Percentiles rank a stretch among this genome's conserved stretches.
Conservation (phyloP, 2,888 invertebrate genomes). For the Phengaris arion region DNA sequence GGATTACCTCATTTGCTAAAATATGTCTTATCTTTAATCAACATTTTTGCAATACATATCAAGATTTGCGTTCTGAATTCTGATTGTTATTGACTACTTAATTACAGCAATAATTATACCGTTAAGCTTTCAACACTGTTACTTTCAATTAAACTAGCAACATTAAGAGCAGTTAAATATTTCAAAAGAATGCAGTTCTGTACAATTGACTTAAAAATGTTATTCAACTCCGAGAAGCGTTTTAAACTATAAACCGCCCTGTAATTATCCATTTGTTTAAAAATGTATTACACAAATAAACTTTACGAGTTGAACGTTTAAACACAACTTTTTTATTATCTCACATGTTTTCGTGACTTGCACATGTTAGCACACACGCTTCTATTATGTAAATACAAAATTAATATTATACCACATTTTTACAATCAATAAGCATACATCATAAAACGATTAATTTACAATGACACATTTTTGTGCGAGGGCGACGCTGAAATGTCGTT, state of each 20-base stretch:
- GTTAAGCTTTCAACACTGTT: conserved; percentile 4
- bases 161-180: conserved; percentile 19
- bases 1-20: background rate
- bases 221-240: conserved; percentile 55
- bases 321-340: conserved; percentile 71
- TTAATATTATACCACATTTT: background rate
- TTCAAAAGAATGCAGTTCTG: background rate
- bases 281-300: conserved; percentile 75
- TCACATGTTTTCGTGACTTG: conserved; percentile 65
- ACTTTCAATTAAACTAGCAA: conserved; percentile 18
- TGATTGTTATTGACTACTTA: background rate
- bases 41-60: background rate
- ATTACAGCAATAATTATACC: background rate
- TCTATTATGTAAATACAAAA: background rate
- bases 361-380: background rate
- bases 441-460: conserved; percentile 7
- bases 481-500: conserved; percentile 42
- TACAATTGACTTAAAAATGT: conserved; percentile 42
- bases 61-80: background rate
- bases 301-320: conserved; percentile 71
- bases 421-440: background rate
- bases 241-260: conserved; percentile 61
- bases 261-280: conserved; percentile 75
- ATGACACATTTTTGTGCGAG: conserved; percentile 7
- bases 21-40: background rate